Evolutionary conservation across 2,888 invertebrate species (phyloP).

Genomic region (Prostheceraeus crozeri): DNA sequence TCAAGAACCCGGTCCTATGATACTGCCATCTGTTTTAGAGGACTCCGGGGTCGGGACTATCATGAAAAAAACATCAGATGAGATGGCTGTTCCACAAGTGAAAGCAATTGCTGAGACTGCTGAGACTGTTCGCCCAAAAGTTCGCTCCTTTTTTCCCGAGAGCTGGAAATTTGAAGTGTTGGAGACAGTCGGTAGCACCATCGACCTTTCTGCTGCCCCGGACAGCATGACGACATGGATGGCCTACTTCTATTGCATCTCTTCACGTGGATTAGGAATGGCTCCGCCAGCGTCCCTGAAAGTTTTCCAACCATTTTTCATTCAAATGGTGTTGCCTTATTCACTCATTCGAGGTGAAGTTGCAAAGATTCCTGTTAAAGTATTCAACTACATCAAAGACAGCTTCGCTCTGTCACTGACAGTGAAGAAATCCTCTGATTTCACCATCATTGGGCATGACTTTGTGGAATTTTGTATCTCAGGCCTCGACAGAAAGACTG

Average conservation of each 20-base stretch:
- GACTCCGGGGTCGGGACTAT: too few relatives aligned
- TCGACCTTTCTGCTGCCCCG: too few relatives aligned
- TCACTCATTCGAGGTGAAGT: conserved; percentile 7
- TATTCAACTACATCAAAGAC: neutral
- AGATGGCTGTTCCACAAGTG: too few relatives aligned
- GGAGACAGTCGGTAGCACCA: too few relatives aligned
- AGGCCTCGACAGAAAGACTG: neutral
- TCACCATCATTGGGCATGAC: neutral
- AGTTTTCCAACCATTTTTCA: conserved; percentile 5
- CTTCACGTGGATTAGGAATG: neutral
- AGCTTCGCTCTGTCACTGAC: neutral
- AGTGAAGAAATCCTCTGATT: neutral
- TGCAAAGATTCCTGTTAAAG: neutral
- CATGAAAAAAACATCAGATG: too few relatives aligned
- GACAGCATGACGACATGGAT: conserved; percentile 24
- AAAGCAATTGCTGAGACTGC: too few relatives aligned
- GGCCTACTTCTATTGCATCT: conserved; percentile 10
- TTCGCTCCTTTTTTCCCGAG: conserved; percentile 26
- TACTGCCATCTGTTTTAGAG: too few relatives aligned
- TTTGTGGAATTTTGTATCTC: neutral
- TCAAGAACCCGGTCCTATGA: too few relatives aligned
- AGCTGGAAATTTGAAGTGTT: conserved; percentile 24
- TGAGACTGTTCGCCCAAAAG: too few relatives aligned
- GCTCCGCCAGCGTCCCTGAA: neutral
- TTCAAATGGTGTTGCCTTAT: conserved; percentile 15